Percentiles rank a stretch among this genome's conserved stretches.
Conservation (phyloP, 1,140 invertebrate species). For the Spodoptera frugiperda region DNA sequence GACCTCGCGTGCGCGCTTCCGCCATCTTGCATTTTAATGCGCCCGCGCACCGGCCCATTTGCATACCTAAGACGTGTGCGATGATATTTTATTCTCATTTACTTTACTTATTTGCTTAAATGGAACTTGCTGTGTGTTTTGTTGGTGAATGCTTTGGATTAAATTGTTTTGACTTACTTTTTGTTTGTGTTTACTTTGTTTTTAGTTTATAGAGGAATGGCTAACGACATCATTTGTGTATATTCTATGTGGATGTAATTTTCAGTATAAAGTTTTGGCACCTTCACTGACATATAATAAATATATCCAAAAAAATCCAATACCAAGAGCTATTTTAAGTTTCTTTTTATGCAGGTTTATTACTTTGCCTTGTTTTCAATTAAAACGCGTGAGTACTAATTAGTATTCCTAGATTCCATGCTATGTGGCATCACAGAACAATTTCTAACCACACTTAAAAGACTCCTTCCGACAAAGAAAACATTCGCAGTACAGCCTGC, state of each 20-base stretch:
- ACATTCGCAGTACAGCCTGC: background rate
- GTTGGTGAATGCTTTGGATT: slow-evolving; percentile 1
- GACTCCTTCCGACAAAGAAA: background rate
- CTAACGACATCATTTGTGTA: background rate
- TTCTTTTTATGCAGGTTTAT: too few relatives aligned
- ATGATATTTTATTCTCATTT: slow-evolving; percentile 79
- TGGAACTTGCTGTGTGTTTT: slow-evolving; percentile 31
- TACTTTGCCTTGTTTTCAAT: too few relatives aligned
- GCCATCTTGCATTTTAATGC: slow-evolving; percentile 84
- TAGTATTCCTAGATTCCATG: too few relatives aligned
- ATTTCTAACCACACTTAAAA: too few relatives aligned
- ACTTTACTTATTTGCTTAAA: slow-evolving; percentile 54
- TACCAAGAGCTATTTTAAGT: too few relatives aligned
- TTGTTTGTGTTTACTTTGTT: background rate
- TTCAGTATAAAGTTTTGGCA: too few relatives aligned
- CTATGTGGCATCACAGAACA: too few relatives aligned
- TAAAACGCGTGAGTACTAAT: too few relatives aligned
- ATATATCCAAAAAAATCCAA: too few relatives aligned
- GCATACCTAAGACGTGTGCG: slow-evolving; percentile 75
- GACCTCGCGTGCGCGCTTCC: slow-evolving; percentile 83
- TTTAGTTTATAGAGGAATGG: background rate
- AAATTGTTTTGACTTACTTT: background rate
- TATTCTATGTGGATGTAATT: too few relatives aligned
- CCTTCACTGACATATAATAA: too few relatives aligned
- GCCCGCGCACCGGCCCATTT: slow-evolving; percentile 66